These are phyloP conservation scores for Chelidonichthys spinosus DNA, from an alignment of 2,797 vertebrate species.

Conservation along the genomic window DNA sequence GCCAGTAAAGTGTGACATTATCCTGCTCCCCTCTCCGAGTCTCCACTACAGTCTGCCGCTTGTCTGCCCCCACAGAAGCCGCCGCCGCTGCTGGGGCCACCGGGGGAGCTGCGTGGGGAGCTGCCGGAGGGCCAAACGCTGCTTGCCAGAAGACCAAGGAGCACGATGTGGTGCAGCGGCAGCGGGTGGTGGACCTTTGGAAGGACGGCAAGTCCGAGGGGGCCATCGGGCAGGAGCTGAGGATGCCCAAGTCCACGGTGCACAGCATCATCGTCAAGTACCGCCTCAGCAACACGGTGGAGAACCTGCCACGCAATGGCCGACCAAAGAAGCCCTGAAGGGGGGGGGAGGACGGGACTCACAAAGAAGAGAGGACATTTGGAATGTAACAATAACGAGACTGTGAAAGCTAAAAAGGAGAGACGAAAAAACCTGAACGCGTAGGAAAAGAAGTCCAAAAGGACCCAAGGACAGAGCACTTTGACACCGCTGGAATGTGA, in stretches of 20 bases:
- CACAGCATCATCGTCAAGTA: conserved; percentile 91
- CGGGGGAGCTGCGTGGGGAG: conserved; percentile 70
- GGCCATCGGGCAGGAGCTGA: conserved; percentile 86
- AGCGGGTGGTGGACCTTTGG: conserved; percentile 89
- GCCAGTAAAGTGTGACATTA: conserved; percentile 76
- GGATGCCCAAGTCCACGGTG: conserved; percentile 88
- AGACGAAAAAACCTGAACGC: conserved; percentile 24
- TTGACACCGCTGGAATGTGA: conserved; percentile 61
- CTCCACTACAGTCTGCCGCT: conserved; percentile 89
- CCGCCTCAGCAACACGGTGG: conserved; percentile 88
- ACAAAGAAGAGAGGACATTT: neutral
- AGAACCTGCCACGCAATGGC: conserved; percentile 87
- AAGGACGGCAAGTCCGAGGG: conserved; percentile 89
- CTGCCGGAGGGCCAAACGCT: conserved; percentile 63
- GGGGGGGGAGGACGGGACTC: neutral
- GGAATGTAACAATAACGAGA: conserved; percentile 52
- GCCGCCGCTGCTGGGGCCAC: conserved; percentile 74
- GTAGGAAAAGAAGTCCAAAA: conserved; percentile 29
- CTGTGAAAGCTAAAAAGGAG: conserved; percentile 18
- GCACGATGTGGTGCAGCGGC: conserved; percentile 87
- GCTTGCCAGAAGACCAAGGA: conserved; percentile 89
- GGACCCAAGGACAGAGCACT: conserved; percentile 54
- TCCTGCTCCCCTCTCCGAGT: conserved; percentile 74
- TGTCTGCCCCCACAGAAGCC: conserved; percentile 90
- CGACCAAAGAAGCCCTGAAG: conserved; percentile 86